A percentile compares a stretch with the other conserved stretches of the same genome.
Conservation (phyloP, 2,113 vertebrate species). For the Martes martes region DNA sequence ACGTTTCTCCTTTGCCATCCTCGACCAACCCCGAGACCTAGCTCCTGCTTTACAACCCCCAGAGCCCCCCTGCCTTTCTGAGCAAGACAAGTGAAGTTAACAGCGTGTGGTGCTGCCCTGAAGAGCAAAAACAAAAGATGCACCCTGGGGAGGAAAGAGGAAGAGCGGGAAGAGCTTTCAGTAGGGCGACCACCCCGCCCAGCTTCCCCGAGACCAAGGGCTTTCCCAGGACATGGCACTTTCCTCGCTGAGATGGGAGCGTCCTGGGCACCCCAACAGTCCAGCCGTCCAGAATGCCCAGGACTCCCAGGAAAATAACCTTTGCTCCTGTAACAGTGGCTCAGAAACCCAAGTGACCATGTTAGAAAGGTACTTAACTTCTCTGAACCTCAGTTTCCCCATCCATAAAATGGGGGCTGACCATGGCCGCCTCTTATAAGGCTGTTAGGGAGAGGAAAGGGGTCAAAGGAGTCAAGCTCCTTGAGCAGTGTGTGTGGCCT, state of each 20-base stretch:
- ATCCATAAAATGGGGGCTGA: not conserved
- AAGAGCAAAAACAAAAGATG: not conserved
- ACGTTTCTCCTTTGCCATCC: no score
- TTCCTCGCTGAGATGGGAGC: not conserved
- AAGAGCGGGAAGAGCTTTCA: not conserved
- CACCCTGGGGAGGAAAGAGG: not conserved
- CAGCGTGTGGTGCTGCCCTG: rapidly evolving
- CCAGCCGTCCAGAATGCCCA: not conserved
- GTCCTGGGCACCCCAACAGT: not conserved
- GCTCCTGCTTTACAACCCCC: not conserved
- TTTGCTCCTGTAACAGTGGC: not conserved
- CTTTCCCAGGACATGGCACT: not conserved
- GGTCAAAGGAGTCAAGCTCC: rapidly evolving
- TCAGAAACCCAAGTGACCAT: not conserved
- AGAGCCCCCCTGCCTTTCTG: not conserved
- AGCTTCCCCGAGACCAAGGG: not conserved
- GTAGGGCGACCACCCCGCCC: no score
- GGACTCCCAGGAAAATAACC: not conserved
- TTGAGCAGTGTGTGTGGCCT: no score
- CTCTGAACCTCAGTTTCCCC: not conserved
- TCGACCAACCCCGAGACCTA: rapidly evolving
- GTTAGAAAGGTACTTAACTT: not conserved
- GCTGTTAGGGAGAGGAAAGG: not conserved
- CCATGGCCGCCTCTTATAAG: not conserved
- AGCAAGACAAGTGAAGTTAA: not conserved